Evolutionary conservation across 2,888 invertebrate genomes (phyloP).

Genomic region (Byasa hedistus): DNA sequence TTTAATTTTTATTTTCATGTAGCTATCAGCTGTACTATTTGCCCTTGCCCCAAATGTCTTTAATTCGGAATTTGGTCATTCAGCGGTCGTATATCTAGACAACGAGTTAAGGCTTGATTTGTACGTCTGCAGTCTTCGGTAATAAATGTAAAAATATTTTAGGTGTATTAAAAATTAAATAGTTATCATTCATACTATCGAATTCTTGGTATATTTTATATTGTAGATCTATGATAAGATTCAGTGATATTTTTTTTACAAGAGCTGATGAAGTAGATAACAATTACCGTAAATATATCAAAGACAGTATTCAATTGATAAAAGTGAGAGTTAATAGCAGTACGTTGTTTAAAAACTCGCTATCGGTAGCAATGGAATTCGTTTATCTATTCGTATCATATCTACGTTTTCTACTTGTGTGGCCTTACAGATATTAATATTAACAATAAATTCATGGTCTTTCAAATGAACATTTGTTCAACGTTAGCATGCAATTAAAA

Average conservation of each 20-base stretch:
- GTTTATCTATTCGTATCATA: slow-evolving; percentile 14
- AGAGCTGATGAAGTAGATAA: slow-evolving; percentile 1
- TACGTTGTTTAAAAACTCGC: slow-evolving; percentile 5
- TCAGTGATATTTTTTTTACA: background rate
- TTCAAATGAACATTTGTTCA: slow-evolving; percentile 4
- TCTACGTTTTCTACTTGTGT: slow-evolving; percentile 24
- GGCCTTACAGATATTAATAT: slow-evolving; percentile 2
- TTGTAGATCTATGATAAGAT: background rate
- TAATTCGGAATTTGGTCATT: too few species aligned
- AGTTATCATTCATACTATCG: background rate
- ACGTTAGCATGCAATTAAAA: slow-evolving; percentile 1
- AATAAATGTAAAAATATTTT: background rate
- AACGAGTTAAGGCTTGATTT: background rate
- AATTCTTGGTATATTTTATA: background rate
- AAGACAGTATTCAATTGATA: slow-evolving; percentile 3
- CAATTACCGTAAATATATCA: slow-evolving; percentile 5
- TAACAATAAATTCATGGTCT: slow-evolving; percentile 12
- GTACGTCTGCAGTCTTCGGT: background rate
- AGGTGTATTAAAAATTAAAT: background rate
- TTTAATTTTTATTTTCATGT: background rate
- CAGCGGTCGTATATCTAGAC: too few species aligned
- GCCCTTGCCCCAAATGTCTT: background rate
- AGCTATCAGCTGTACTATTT: background rate
- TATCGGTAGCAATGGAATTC: slow-evolving; percentile 28
- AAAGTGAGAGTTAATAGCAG: slow-evolving; percentile 1